Conservation (phyloP, 2,113 vertebrate genomes). For the Trinectes maculatus region DNA sequence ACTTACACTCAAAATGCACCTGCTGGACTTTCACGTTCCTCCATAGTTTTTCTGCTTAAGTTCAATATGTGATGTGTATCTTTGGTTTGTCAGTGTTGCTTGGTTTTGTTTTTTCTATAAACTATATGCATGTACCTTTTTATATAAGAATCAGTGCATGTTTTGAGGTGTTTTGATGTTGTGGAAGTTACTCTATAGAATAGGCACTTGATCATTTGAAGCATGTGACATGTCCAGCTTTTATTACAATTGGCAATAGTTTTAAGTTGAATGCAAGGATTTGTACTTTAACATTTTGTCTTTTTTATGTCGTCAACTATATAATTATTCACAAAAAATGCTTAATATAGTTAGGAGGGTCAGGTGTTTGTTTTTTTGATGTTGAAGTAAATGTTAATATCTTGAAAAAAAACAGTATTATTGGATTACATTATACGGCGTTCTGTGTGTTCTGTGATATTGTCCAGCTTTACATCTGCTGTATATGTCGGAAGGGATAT, state of each 20-base stretch:
- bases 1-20: too few relatives aligned
- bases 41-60: neutral
- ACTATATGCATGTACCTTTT: slow-evolving; percentile 1
- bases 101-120: neutral
- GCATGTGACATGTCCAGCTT: neutral
- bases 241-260: slow-evolving; percentile 20
- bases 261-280: slow-evolving; percentile 18
- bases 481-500: too few relatives aligned
- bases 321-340: too few relatives aligned
- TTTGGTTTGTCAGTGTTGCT: neutral
- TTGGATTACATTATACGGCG: too few relatives aligned
- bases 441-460: too few relatives aligned
- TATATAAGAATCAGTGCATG: slow-evolving; percentile 9
- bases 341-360: too few relatives aligned
- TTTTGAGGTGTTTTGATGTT: slow-evolving; percentile 12
- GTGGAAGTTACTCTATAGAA: neutral
- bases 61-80: neutral
- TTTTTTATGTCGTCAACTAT: too few relatives aligned
- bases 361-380: too few relatives aligned
- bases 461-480: too few relatives aligned
- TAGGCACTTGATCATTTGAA: neutral
- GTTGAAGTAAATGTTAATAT: too few relatives aligned
- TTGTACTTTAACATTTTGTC: neutral
- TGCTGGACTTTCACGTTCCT: too few relatives aligned
- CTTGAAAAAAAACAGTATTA: too few relatives aligned